Conservation (phyloP, 53 echinoderm and acorn worm species). For the Mesocentrotus franciscanus region DNA sequence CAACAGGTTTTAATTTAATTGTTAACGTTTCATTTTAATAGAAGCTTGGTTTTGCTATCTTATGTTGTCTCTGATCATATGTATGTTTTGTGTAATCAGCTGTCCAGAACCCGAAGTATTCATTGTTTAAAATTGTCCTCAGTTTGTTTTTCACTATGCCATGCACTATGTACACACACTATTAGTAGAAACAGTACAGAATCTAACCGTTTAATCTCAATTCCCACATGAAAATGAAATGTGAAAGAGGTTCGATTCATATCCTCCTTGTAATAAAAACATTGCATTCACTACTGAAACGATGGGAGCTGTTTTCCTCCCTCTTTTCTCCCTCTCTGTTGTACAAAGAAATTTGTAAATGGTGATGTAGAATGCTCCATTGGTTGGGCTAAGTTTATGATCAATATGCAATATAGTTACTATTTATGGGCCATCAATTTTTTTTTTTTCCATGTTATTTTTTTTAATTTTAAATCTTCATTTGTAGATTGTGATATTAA, state of each 20-base stretch:
- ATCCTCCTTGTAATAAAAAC: constrained; percentile 14
- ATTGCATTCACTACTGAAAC: constrained; percentile 43
- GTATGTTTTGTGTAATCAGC: background rate
- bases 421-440: constrained; percentile 68
- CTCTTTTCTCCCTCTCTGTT: constrained; percentile 27
- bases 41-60: background rate
- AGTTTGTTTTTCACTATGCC: background rate
- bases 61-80: background rate
- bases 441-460: constrained; percentile 41
- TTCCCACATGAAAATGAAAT: background rate
- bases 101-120: background rate
- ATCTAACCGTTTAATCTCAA: background rate
- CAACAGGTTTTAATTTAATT: background rate
- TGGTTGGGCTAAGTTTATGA: constrained; percentile 49
- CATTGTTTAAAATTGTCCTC: background rate
- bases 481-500: constrained; percentile 67
- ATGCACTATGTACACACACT: background rate
- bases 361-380: constrained; percentile 49
- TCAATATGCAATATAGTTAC: constrained; percentile 69
- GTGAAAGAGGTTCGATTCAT: background rate
- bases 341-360: constrained; percentile 53
- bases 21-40: background rate
- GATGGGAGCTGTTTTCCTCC: background rate
- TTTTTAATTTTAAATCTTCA: constrained; percentile 36
- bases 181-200: background rate